These are phyloP conservation scores for Oscarella lobularis DNA, from an alignment of 37 sponge, comb jelly and placozoan genomes.

Conservation along the genomic window DNA sequence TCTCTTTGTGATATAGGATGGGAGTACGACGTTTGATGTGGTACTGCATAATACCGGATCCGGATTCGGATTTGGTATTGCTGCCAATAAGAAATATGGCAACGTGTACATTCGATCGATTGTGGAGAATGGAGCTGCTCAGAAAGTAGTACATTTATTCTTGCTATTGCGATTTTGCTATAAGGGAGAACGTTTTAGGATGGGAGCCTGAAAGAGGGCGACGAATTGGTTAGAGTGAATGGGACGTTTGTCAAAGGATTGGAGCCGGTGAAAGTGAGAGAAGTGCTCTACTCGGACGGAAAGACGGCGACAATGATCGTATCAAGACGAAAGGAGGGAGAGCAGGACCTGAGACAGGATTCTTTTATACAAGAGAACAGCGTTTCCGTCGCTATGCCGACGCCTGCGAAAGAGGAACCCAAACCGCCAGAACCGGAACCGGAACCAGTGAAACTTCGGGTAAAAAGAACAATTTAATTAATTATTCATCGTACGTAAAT, in stretches of 20 bases:
- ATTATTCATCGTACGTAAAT: too few relatives aligned
- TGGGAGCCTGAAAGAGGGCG: constrained; percentile 32
- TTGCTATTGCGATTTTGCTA: not conserved
- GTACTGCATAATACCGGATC: not conserved
- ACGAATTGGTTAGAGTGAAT: constrained; percentile 60
- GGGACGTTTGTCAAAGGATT: constrained; percentile 4
- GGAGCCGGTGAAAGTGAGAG: not conserved
- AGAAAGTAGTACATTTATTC: too few relatives aligned
- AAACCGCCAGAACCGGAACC: too few relatives aligned
- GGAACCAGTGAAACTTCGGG: too few relatives aligned
- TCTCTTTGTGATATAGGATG: too few relatives aligned
- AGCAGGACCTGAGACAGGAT: too few relatives aligned
- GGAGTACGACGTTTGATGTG: too few relatives aligned
- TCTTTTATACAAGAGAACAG: too few relatives aligned
- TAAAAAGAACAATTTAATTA: too few relatives aligned
- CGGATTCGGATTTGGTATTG: constrained; percentile 1
- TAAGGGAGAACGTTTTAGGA: constrained; percentile 20
- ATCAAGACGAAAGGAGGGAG: too few relatives aligned
- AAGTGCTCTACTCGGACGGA: not conserved
- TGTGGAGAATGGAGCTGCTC: not conserved
- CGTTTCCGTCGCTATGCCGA: too few relatives aligned
- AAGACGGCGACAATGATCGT: not conserved
- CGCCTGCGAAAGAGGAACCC: too few relatives aligned
- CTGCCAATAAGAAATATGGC: not conserved
- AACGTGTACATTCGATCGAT: not conserved